Percentiles rank a stretch among this genome's conserved stretches.
These are phyloP conservation scores for Saxicola maurus DNA, from an alignment of 2,797 vertebrate genomes.

Conservation along the genomic window DNA sequence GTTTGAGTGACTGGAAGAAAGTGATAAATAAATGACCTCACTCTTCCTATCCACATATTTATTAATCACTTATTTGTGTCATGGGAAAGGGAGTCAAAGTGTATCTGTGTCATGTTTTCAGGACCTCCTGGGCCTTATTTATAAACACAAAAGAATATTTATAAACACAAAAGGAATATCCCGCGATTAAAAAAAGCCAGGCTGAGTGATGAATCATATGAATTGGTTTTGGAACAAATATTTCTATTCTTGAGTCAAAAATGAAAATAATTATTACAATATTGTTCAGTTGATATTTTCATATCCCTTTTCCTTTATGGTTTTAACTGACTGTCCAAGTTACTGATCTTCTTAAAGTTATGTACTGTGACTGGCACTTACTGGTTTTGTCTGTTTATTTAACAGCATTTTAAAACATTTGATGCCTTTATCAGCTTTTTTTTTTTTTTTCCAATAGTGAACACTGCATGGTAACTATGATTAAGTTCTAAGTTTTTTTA, in stretches of 20 bases:
- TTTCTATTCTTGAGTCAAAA: neutral
- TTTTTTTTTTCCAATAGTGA: neutral
- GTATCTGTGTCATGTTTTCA: neutral
- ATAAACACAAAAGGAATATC: neutral
- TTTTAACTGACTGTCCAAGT: neutral
- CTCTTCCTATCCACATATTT: neutral
- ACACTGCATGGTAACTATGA: neutral
- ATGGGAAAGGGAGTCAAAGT: neutral
- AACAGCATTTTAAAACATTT: neutral
- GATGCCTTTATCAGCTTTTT: neutral
- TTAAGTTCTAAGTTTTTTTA: neutral
- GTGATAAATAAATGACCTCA: neutral
- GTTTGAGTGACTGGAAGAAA: neutral
- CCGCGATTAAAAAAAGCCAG: neutral
- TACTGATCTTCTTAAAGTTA: neutral
- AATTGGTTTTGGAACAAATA: neutral
- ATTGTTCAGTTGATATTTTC: neutral
- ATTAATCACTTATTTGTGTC: neutral
- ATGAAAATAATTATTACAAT: neutral
- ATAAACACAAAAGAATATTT: too few species aligned
- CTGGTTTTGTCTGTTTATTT: neutral
- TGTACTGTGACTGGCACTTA: rapidly evolving
- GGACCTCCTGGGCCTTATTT: neutral
- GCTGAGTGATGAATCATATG: neutral
- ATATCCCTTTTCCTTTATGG: neutral